Evolutionary conservation across 2,113 vertebrate genomes (phyloP), one percentile per base, ranked within the genome.

Genomic region (Acanthisitta chloris): DNA sequence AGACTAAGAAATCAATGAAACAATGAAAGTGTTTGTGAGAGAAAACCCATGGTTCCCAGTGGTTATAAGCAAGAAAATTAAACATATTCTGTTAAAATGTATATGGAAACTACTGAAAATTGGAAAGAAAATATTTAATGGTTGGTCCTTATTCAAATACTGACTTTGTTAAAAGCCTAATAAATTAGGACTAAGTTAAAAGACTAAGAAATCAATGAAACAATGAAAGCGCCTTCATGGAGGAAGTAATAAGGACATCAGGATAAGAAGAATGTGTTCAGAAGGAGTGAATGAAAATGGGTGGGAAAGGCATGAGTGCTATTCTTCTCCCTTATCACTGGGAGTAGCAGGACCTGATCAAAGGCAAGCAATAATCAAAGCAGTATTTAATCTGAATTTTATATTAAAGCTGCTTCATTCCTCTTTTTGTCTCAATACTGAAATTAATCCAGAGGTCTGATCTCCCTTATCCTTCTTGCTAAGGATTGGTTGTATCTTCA

Each of bases 351-450:
- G n/a, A 57, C 16, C 9, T 34, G 9, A 46, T 31, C 20, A 58
- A 38, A 40, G 8, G 5, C 0, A 0, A 65, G 6, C 5, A 40
- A 33, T 29, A 10, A 20, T 31, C 18, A 40, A 76, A 2, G 21
- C 12, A 52, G 15, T 12, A 24, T 51, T 40, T 28, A 38, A 67
- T 57, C 11, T 69, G 9, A 3, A 62, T 91, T 86, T 49, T 43
- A 10, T 34, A 14, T 12, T 45, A 69, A 46, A 85, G 36, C 1
- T 31, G 76, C 3, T 40, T 4, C 19, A n/a, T n/a, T n/a, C 4
- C 1, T 34, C 3, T 7, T 42, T 38, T 69, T 51, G 0, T 20
- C 16, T 29, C 34, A 29, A 48, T 84, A 17, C 10, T 67, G 12
- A 55, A 59, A 51, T 43, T 42, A 67, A 79, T 33, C 6, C 29